These are phyloP conservation scores for Camelus dromedarius DNA, from an alignment of 2,113 vertebrate genomes.

Conservation along the genomic window DNA sequence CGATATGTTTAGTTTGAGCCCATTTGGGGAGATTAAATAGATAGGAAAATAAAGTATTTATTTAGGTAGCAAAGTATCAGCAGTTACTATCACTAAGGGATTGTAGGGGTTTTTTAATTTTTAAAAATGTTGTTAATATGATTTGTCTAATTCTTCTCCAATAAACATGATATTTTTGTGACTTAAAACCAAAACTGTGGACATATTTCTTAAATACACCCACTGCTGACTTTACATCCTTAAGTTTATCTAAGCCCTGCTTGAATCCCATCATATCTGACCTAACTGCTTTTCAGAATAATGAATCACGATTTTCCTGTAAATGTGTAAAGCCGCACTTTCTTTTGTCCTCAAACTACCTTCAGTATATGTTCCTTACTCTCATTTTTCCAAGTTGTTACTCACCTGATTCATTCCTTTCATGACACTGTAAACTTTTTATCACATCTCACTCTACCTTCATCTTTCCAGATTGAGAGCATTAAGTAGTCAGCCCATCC, in stretches of 20 bases:
- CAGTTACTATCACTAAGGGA: not conserved
- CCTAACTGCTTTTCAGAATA: constrained; percentile 9
- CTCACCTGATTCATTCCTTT: constrained; percentile 62
- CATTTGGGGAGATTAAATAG: constrained; percentile 25
- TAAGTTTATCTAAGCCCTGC: not conserved
- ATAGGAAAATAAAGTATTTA: not conserved
- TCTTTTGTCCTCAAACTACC: constrained; percentile 53
- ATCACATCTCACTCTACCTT: constrained; percentile 20
- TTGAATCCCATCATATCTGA: constrained; percentile 10
- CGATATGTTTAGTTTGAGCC: not conserved
- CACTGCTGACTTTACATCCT: not conserved
- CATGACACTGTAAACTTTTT: constrained; percentile 52
- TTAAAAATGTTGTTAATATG: not conserved
- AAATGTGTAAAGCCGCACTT: not conserved
- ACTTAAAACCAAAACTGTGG: constrained; percentile 31
- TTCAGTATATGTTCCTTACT: not conserved
- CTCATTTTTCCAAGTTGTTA: constrained; percentile 49
- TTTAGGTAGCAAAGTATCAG: constrained; percentile 11
- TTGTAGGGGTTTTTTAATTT: not conserved
- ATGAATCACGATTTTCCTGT: not conserved
- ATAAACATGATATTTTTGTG: not conserved
- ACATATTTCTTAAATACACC: not conserved
- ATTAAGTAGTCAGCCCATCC: constrained; percentile 32
- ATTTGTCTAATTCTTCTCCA: constrained; percentile 19
- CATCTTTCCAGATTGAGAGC: constrained; percentile 46